phyloP scores from a whole-genome alignment of 2,888 invertebrate species.

The Steinernema hermaphroditum region DNA sequence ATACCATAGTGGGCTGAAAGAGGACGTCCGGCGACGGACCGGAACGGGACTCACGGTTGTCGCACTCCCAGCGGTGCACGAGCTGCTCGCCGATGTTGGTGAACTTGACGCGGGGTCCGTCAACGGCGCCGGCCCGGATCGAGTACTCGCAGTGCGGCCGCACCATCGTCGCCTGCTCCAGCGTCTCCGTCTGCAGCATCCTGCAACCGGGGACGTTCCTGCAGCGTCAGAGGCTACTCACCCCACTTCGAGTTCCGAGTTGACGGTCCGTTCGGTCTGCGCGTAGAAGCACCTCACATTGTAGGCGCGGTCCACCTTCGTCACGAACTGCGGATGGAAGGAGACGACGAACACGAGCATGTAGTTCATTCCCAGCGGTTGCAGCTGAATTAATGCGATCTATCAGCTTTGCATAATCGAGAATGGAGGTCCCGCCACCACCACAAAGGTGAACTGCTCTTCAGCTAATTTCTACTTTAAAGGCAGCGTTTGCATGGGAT shows the following conservation, averaged over 20 bases:
- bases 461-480: not conserved
- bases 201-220: no score
- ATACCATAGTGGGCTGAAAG: constrained; percentile 53
- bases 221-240: constrained; percentile 40
- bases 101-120: constrained; percentile 60
- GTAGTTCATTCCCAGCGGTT: constrained; percentile 56
- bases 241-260: constrained; percentile 43
- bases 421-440: no score
- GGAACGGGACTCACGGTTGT: constrained; percentile 5
- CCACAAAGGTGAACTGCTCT: no score
- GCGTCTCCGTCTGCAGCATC: constrained; percentile 41
- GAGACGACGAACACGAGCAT: constrained; percentile 55
- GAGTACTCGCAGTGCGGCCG: constrained; percentile 53
- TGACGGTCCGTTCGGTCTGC: constrained; percentile 40
- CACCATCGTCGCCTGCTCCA: constrained; percentile 52
- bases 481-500: not conserved
- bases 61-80: constrained; percentile 65
- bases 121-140: constrained; percentile 48
- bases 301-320: constrained; percentile 61
- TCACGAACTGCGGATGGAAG: constrained; percentile 61
- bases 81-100: constrained; percentile 64
- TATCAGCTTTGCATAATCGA: constrained; percentile 8
- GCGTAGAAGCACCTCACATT: constrained; percentile 62
- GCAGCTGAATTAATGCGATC: constrained; percentile 42
- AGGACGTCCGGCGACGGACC: not conserved